Percentiles rank a stretch among this genome's conserved stretches.
These are phyloP conservation scores for Drosophila pseudotalamancana DNA, from an alignment of 2,888 invertebrate species.

Conservation along the genomic window DNA sequence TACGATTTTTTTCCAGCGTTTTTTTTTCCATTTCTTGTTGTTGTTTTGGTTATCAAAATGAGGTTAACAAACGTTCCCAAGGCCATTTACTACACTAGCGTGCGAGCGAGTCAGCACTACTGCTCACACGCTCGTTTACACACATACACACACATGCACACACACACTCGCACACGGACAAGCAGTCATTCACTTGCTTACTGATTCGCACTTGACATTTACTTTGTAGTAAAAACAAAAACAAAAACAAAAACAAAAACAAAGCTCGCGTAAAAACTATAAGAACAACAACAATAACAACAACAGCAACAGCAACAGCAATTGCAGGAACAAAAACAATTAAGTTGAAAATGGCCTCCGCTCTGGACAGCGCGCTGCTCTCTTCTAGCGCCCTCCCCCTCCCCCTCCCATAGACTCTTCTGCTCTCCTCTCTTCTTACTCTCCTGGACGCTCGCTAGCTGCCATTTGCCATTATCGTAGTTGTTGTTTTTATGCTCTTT, in stretches of 20 bases:
- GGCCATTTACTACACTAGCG: slow-evolving; percentile 67
- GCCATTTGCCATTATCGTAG: slow-evolving; percentile 65
- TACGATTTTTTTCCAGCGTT: slow-evolving; percentile 41
- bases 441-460: slow-evolving; percentile 30
- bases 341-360: slow-evolving; percentile 38
- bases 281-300: slow-evolving; percentile 18
- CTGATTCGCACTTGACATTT: slow-evolving; percentile 77
- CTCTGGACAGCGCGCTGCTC: slow-evolving; percentile 14
- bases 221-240: slow-evolving; percentile 66
- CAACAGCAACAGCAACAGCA: slow-evolving; percentile 28
- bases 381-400: neutral
- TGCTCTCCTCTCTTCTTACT: neutral
- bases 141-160: slow-evolving; percentile 12
- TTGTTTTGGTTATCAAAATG: slow-evolving; percentile 74
- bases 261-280: slow-evolving; percentile 41
- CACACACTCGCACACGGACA: slow-evolving; percentile 8
- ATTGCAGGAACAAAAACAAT: slow-evolving; percentile 13
- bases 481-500: slow-evolving; percentile 47
- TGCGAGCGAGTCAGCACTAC: slow-evolving; percentile 32
- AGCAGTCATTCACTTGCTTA: slow-evolving; percentile 46
- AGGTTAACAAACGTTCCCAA: slow-evolving; percentile 77
- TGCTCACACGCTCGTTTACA: slow-evolving; percentile 36
- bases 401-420: neutral
- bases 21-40: slow-evolving; percentile 20
- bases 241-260: slow-evolving; percentile 25